Evolutionary conservation across 2,113 vertebrate species (phyloP).

Genomic region (Rhineura floridana): DNA sequence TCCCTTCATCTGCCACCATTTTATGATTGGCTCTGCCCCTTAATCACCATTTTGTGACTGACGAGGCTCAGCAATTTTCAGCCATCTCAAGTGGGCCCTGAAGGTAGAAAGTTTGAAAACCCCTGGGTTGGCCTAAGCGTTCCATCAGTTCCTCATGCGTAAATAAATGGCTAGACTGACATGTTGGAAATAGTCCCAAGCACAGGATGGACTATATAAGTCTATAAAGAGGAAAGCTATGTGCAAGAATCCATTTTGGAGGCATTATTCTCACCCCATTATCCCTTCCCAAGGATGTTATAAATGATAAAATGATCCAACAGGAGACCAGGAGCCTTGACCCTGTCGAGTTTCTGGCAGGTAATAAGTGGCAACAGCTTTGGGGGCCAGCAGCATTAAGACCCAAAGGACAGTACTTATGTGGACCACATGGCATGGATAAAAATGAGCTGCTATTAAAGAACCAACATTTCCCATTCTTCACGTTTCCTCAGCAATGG

Average conservation of each 20-base stretch:
- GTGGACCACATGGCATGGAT: no score
- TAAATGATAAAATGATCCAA: not conserved
- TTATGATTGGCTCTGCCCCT: no score
- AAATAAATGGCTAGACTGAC: not conserved
- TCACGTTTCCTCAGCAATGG: not conserved
- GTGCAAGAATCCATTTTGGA: not conserved
- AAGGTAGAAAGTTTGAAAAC: no score
- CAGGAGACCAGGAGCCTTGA: not conserved
- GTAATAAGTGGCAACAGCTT: not conserved
- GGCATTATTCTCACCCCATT: not conserved
- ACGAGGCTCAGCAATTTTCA: no score
- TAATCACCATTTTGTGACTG: no score
- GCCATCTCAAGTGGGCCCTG: no score
- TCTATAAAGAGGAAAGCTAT: not conserved
- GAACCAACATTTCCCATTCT: not conserved
- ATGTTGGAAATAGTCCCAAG: not conserved
- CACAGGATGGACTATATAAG: not conserved
- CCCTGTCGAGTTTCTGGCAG: not conserved
- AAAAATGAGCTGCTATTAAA: not conserved
- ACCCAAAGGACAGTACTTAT: not conserved
- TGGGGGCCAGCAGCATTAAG: not conserved
- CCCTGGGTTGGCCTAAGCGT: not conserved
- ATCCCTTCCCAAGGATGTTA: not conserved
- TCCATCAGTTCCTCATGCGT: not conserved
- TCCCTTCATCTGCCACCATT: no score